Conservation (phyloP, 2,113 vertebrate genomes). For the Sciurus niger region DNA sequence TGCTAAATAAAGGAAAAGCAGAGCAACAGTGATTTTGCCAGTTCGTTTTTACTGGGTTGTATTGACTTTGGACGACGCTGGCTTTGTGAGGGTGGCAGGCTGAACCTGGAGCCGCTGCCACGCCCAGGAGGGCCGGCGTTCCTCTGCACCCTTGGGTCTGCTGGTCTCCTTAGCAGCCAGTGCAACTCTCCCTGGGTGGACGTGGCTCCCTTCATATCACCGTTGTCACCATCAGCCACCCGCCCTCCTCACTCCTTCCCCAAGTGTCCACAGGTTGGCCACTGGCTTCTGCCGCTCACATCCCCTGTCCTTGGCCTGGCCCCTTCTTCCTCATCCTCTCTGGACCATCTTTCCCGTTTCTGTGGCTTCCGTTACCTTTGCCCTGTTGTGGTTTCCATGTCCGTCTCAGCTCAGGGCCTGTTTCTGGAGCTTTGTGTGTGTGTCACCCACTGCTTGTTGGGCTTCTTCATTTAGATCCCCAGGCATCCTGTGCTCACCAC, state of each 20-base stretch:
- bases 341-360: neutral
- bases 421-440: neutral
- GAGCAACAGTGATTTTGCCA: slow-evolving; percentile 31
- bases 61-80: slow-evolving; percentile 65
- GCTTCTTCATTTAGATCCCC: neutral
- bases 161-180: neutral
- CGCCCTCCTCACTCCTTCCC: neutral
- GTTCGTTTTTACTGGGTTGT: slow-evolving; percentile 44
- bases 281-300: neutral
- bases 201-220: neutral
- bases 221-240: neutral
- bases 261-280: neutral
- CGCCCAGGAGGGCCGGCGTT: neutral
- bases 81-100: slow-evolving; percentile 46
- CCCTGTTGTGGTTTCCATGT: neutral
- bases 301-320: neutral
- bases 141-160: neutral
- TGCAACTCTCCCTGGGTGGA: neutral
- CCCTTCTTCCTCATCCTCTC: neutral
- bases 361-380: neutral
- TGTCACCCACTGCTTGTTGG: neutral
- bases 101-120: slow-evolving; percentile 9
- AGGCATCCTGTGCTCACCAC: neutral
- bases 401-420: neutral
- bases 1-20: slow-evolving; percentile 53